Conservation (phyloP, 2,888 invertebrate genomes). For the Coelopa pilipes region DNA sequence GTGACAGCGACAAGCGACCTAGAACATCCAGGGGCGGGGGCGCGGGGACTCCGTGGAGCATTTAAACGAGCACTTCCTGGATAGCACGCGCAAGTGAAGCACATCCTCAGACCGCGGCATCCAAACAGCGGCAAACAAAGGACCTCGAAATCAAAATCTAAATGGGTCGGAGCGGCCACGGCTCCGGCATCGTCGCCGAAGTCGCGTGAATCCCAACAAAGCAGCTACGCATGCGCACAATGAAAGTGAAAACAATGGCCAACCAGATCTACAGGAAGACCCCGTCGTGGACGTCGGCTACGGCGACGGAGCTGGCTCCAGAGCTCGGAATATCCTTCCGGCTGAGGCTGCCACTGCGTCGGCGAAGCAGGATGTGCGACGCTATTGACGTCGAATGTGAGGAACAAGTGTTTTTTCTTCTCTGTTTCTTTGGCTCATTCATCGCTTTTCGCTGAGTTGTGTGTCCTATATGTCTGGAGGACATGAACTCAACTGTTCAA, state of each 20-base stretch:
- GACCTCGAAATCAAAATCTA: neutral
- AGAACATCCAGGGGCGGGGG: too few relatives aligned
- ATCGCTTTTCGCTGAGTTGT: too few relatives aligned
- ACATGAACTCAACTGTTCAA: too few relatives aligned
- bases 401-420: slow-evolving; percentile 38
- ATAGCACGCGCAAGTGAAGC: slow-evolving; percentile 42
- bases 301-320: neutral
- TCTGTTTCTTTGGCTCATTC: neutral
- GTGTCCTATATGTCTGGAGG: too few relatives aligned
- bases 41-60: slow-evolving; percentile 25
- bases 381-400: slow-evolving; percentile 24
- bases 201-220: too few relatives aligned
- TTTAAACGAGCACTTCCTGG: slow-evolving; percentile 40
- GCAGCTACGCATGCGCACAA: slow-evolving; percentile 1
- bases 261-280: too few relatives aligned
- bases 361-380: slow-evolving; percentile 35
- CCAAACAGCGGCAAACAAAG: slow-evolving; percentile 1
- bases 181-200: too few relatives aligned
- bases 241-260: slow-evolving; percentile 39
- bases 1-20: too few relatives aligned
- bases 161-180: slow-evolving; percentile 10
- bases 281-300: neutral
- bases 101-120: slow-evolving; percentile 24
- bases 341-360: too few relatives aligned
- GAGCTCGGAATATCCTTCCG: slow-evolving; percentile 22